These are phyloP conservation scores for Ridgeia piscesae DNA, from an alignment of 1,140 invertebrate species.

Conservation along the genomic window DNA sequence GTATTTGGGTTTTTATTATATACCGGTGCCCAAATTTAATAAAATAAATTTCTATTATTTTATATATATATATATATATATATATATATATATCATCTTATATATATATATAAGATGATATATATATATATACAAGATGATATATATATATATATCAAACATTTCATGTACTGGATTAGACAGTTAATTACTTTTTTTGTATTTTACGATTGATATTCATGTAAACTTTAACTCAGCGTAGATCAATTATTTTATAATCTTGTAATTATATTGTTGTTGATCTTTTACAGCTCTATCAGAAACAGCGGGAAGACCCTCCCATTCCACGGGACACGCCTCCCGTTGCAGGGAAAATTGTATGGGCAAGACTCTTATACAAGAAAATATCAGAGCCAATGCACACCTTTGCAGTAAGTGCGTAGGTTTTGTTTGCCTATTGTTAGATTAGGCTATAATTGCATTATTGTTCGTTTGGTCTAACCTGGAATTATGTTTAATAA, in stretches of 20 bases:
- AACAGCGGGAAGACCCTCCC: slow-evolving; percentile 77
- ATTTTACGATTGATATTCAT: too few relatives aligned
- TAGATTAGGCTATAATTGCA: not conserved
- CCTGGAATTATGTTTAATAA: not conserved
- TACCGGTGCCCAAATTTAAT: not conserved
- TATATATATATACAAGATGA: too few relatives aligned
- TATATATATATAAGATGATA: too few relatives aligned
- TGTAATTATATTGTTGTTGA: not conserved
- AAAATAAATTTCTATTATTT: not conserved
- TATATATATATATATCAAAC: too few relatives aligned
- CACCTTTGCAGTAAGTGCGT: slow-evolving; percentile 43
- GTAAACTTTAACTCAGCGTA: too few relatives aligned
- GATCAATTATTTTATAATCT: too few relatives aligned
- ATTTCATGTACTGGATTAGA: too few relatives aligned
- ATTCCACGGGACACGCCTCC: slow-evolving; percentile 82
- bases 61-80: too few relatives aligned
- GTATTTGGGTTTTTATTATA: not conserved
- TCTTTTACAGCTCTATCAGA: slow-evolving; percentile 1
- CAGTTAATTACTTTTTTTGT: too few relatives aligned
- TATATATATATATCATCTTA: too few relatives aligned
- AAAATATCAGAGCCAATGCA: slow-evolving; percentile 57
- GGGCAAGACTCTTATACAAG: slow-evolving; percentile 58
- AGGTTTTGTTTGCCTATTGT: not conserved
- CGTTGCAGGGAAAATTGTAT: slow-evolving; percentile 60
- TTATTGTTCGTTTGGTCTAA: not conserved